Evolutionary conservation across 2,888 invertebrate species (phyloP).

Genomic region (Drosophila bunnanda): DNA sequence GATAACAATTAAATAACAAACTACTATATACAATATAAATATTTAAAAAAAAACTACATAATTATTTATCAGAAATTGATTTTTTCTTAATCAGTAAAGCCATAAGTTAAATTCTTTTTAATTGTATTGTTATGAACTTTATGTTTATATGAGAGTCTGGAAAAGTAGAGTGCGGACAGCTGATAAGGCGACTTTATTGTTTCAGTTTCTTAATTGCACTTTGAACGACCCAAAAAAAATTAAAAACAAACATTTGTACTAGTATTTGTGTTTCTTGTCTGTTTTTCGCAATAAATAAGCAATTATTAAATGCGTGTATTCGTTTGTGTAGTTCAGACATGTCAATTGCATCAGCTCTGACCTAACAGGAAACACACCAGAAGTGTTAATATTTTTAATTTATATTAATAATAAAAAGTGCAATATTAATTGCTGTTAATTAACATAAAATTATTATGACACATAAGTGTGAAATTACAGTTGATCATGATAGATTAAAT

Average conservation of each 20-base stretch:
- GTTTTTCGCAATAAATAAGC: slow-evolving; percentile 23
- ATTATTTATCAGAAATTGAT: neutral
- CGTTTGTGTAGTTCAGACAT: neutral
- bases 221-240: slow-evolving; percentile 31
- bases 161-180: slow-evolving; percentile 30
- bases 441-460: neutral
- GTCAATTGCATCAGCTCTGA: slow-evolving; percentile 18
- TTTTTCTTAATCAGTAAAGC: too few relatives aligned
- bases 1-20: neutral
- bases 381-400: slow-evolving; percentile 8
- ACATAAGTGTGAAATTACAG: neutral
- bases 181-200: slow-evolving; percentile 43
- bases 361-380: slow-evolving; percentile 7
- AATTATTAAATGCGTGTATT: slow-evolving; percentile 9
- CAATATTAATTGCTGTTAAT: neutral
- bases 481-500: neutral
- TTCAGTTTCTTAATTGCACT: slow-evolving; percentile 31
- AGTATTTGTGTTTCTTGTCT: slow-evolving; percentile 7
- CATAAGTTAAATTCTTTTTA: neutral
- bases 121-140: slow-evolving; percentile 9
- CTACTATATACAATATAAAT: neutral
- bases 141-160: slow-evolving; percentile 39
- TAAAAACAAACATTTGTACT: slow-evolving; percentile 1
- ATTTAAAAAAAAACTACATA: neutral
- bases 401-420: neutral